Evolutionary conservation across 2,113 vertebrate genomes (phyloP).

Genomic region (Genyomyrus donnyi): DNA sequence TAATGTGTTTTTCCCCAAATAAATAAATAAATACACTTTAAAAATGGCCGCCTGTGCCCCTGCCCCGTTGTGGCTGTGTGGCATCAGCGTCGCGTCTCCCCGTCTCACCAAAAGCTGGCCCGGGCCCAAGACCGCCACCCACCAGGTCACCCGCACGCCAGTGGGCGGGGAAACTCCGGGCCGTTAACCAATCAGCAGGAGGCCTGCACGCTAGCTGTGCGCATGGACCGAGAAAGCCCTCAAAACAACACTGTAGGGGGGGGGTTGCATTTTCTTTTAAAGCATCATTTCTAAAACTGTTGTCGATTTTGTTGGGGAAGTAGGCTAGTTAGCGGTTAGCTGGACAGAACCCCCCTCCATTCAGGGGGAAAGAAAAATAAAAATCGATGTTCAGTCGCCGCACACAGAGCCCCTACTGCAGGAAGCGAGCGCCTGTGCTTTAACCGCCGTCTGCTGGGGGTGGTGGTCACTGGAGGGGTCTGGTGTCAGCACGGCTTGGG

Average conservation of each 20-base stretch:
- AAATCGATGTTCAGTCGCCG: slow-evolving; percentile 14
- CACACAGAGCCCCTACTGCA: slow-evolving; percentile 1
- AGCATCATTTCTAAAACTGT: not conserved
- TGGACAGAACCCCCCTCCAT: not conserved
- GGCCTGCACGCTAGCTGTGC: not conserved
- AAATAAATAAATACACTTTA: not conserved
- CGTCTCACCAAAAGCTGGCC: not conserved
- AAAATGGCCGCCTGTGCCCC: not conserved
- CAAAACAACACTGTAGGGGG: not conserved
- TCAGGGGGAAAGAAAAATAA: not conserved
- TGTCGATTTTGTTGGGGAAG: not conserved
- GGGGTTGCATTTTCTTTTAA: not conserved
- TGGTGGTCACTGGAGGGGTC: not conserved
- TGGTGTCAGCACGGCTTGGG: not conserved
- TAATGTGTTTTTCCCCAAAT: not conserved
- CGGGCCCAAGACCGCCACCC: not conserved
- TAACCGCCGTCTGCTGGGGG: not conserved
- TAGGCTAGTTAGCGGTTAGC: not conserved
- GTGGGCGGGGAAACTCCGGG: not conserved
- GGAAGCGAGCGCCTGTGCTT: not conserved
- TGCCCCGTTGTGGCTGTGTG: not conserved
- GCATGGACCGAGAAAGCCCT: not conserved
- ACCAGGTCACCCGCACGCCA: not conserved
- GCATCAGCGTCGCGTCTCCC: not conserved
- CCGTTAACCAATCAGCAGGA: not conserved